phyloP scores from a whole-genome alignment of 2,113 vertebrate species.

The Plestiodon gilberti region DNA sequence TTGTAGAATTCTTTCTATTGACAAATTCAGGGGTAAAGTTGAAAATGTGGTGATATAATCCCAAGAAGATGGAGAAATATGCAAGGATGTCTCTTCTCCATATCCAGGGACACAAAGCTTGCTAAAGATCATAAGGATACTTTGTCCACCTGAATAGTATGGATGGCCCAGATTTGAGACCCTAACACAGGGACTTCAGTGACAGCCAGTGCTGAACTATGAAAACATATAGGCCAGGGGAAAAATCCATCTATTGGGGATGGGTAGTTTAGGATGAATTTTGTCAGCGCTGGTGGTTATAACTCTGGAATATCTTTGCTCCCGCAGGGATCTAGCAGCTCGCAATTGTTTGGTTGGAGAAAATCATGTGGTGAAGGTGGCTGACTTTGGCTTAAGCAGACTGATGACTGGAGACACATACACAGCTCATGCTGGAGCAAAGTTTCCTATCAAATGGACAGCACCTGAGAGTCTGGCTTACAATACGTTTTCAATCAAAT shows the following conservation, averaged over 20 bases:
- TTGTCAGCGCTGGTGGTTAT: not conserved
- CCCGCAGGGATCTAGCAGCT: constrained; percentile 91
- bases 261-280: not conserved
- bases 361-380: constrained; percentile 98
- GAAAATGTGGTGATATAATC: no score
- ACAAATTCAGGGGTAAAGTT: no score
- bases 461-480: constrained; percentile 98
- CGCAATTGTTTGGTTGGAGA: constrained; percentile 97
- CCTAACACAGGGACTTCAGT: no score
- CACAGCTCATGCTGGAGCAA: constrained; percentile 98
- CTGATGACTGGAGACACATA: constrained; percentile 99
- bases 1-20: no score
- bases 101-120: no score
- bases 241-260: not conserved
- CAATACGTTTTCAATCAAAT: constrained; percentile 99
- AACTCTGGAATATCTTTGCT: constrained; percentile 13
- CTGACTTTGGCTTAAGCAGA: constrained; percentile 95
- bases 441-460: constrained; percentile 99
- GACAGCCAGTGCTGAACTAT: not conserved
- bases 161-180: no score
- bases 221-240: not conserved
- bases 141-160: no score
- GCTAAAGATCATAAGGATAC: no score
- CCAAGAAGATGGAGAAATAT: no score
- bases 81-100: no score